These are phyloP conservation scores for Psittacus erithacus DNA, from an alignment of 2,113 vertebrate genomes.

Conservation along the genomic window DNA sequence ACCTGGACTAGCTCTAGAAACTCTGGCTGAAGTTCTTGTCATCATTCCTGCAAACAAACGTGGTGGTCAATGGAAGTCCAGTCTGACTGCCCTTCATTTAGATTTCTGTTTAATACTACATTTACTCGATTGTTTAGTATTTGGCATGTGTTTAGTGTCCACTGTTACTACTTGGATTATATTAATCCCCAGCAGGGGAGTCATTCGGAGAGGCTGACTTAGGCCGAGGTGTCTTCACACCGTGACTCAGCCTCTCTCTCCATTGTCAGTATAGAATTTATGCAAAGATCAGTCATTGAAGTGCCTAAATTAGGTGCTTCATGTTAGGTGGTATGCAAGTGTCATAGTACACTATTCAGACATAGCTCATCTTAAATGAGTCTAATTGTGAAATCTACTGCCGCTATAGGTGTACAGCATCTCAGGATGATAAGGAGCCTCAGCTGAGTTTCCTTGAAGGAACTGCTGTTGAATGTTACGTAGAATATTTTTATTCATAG, in stretches of 20 bases:
- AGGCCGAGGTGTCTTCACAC: neutral
- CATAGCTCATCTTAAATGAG: neutral
- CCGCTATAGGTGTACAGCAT: neutral
- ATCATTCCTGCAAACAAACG: neutral
- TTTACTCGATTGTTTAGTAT: neutral
- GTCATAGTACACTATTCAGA: neutral
- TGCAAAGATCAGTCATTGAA: neutral
- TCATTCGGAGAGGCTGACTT: neutral
- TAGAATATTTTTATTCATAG: neutral
- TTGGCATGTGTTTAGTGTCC: neutral
- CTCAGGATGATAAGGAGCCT: neutral
- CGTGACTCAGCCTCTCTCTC: neutral
- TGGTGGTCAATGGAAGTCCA: neutral
- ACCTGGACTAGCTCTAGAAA: constrained; percentile 1
- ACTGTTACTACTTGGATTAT: neutral
- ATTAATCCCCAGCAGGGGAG: neutral
- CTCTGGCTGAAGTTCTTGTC: constrained; percentile 39
- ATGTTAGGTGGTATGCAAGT: neutral
- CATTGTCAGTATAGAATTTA: neutral
- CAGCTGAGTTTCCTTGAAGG: constrained; percentile 38
- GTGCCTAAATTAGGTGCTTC: neutral
- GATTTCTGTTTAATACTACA: neutral
- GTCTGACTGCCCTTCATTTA: neutral
- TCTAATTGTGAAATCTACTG: neutral
- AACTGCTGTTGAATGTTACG: neutral